Conservation (phyloP, 2,797 vertebrate species). For the Lacerta agilis region DNA sequence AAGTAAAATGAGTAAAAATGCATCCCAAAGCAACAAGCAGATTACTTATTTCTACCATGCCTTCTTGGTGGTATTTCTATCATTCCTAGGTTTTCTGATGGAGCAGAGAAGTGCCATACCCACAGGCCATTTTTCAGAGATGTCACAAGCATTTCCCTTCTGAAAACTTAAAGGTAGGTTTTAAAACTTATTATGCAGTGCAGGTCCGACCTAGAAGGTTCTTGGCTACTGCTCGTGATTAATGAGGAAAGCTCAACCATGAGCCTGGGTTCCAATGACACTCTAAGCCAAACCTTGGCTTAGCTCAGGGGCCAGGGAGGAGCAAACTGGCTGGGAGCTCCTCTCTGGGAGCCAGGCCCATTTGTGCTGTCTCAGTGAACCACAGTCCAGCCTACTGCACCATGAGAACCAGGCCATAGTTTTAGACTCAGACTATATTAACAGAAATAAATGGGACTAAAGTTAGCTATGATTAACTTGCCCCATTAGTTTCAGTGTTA, state of each 20-base stretch:
- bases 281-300: no score
- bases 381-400: no score
- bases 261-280: no score
- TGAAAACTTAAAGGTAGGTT: conserved; percentile 1
- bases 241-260: no score
- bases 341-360: no score
- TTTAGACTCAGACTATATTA: no score
- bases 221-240: background rate
- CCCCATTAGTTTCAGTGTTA: background rate
- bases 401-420: no score
- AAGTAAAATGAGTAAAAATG: conserved; percentile 64
- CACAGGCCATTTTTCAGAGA: no score
- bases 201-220: background rate
- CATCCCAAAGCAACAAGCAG: conserved; percentile 52
- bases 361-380: no score
- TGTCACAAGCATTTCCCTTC: conserved; percentile 2
- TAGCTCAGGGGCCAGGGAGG: no score
- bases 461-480: background rate
- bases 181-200: conserved; percentile 1
- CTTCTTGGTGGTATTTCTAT: conserved; percentile 37
- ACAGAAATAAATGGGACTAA: background rate
- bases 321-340: no score
- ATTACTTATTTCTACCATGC: conserved; percentile 63
- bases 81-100: conserved; percentile 38
- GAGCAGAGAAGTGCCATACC: background rate